Evolutionary conservation across 1,140 invertebrate genomes (phyloP), one percentile per base, ranked within the genome.

Genomic region (Drosophila sechellia): DNA sequence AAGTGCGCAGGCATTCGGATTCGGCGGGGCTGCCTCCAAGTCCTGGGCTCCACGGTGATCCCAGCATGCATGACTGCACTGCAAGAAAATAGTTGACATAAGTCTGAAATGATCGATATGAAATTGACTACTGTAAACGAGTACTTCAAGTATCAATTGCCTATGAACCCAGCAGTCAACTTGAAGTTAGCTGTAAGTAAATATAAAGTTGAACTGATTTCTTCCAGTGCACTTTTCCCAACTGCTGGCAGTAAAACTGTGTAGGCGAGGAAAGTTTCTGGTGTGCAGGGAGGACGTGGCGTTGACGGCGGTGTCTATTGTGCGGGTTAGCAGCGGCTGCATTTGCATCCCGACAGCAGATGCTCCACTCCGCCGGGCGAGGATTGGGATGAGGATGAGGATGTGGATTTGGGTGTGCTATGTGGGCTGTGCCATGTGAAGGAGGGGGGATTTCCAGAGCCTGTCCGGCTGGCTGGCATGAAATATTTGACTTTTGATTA

Each of bases 401-500:
- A 0, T 43, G 15, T 17, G 40, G 40, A 45, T 45, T 17, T 12
- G 43, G 20, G 12, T 13, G 10, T 45, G 25, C 25, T 27, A 27
- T 37, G 35, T 37, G 45, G 11, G 27, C 1, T 46, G 48, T 34
- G 48, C 48, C 8, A 31, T 34, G n/a, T 31, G 45, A 22, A 3
- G 20, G 20, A 22, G 2, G 20, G 37, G 63, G 12, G 64, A 56
- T 69, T 48, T 55, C 43, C 56, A 46, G 39, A 60, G 56, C 53
- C 22, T 61, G 53, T 37, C 66, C 52, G 57, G 48, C 52, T 31
- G 57, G 46, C 77, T 83, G 85, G 72, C 84, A 87, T 87, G 84
- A 87, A 87, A 87, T 87, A 87, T 84, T 87, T 87, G 84, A 87
- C 84, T 87, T 87, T 87, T 87, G 84, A 87, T 89, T 87, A 87